These are phyloP conservation scores for Pseudopipra pipra DNA, from an alignment of 2,113 vertebrate genomes.

Conservation along the genomic window DNA sequence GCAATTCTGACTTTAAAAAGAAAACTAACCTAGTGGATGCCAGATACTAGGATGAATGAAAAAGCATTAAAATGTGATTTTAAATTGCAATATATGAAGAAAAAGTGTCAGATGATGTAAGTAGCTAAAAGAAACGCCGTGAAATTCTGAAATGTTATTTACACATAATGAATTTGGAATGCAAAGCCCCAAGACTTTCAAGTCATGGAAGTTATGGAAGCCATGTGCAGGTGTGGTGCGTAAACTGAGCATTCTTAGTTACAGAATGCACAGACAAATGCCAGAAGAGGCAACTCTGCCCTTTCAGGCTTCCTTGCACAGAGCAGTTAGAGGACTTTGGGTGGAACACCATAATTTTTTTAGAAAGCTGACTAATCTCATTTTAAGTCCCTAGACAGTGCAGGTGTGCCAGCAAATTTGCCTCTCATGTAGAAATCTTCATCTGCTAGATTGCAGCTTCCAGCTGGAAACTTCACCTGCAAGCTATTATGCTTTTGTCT, in stretches of 20 bases:
- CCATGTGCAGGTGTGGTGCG: background rate
- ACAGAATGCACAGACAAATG: background rate
- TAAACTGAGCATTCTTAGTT: background rate
- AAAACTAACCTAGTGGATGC: background rate
- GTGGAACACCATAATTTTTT: background rate
- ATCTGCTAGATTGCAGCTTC: background rate
- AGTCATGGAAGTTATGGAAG: background rate
- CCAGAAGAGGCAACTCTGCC: background rate
- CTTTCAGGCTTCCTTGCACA: background rate
- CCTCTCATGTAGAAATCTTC: background rate
- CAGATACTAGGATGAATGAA: background rate
- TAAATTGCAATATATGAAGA: background rate
- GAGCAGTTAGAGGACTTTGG: background rate
- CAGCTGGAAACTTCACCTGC: background rate
- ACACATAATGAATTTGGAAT: background rate
- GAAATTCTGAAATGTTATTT: background rate
- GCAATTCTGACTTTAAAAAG: slow-evolving; percentile 33
- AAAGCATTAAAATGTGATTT: background rate
- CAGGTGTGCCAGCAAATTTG: background rate
- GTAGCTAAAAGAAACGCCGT: background rate
- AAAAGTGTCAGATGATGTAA: background rate
- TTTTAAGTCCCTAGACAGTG: background rate
- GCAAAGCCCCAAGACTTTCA: background rate
- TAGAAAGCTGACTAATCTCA: background rate
- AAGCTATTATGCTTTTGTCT: background rate